Percentiles rank a stretch among this genome's conserved stretches.
Evolutionary conservation across 2,888 invertebrate species (phyloP).

Genomic region (Coecobrya sp.): DNA sequence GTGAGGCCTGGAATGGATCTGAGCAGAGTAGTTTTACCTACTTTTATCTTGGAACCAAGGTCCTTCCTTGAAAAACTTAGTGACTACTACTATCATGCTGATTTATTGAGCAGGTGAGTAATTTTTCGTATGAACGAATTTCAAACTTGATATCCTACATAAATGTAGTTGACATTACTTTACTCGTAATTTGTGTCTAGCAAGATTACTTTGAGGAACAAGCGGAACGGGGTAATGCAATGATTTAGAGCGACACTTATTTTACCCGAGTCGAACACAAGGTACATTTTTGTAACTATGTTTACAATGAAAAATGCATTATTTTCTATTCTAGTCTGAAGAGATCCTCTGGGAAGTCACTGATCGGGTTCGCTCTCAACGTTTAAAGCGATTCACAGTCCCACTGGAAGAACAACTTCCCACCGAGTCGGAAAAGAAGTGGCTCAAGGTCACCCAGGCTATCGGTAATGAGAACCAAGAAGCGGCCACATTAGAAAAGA

Average conservation of each 20-base stretch:
- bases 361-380: conserved; percentile 91
- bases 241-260: conserved; percentile 21
- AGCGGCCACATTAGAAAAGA: conserved; percentile 97
- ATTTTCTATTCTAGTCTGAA: conserved; percentile 90
- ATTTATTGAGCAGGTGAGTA: conserved; percentile 87
- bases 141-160: too few relatives aligned
- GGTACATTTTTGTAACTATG: too few relatives aligned
- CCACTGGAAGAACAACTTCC: conserved; percentile 92
- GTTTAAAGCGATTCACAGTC: conserved; percentile 94
- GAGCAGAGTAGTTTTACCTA: conserved; percentile 96
- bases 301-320: neutral
- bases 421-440: conserved; percentile 95
- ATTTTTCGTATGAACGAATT: too few relatives aligned
- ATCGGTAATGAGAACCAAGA: conserved; percentile 94
- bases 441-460: conserved; percentile 95
- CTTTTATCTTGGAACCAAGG: conserved; percentile 97
- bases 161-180: too few relatives aligned
- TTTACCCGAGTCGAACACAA: neutral
- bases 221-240: conserved; percentile 91
- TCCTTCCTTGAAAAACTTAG: conserved; percentile 97
- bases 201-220: conserved; percentile 94
- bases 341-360: conserved; percentile 92
- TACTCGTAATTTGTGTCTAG: too few relatives aligned
- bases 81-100: conserved; percentile 98
- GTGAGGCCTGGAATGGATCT: conserved; percentile 95